Base-by-base conservation (phyloP, 2,113 vertebrate genomes). In the Tachysurus vachellii region DNA sequence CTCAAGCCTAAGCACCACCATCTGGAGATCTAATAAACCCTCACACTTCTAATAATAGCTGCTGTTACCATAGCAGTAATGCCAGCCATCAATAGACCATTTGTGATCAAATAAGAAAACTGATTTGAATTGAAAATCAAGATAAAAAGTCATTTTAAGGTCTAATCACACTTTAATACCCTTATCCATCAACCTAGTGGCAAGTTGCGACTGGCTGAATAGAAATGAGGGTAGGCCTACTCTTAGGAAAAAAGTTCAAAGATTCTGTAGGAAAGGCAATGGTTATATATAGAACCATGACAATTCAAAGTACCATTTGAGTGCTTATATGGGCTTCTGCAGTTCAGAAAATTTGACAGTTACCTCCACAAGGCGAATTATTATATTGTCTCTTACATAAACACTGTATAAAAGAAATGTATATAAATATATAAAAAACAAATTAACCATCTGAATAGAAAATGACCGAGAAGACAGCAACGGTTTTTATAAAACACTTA, bases 111-210 rank as follows among this genome's bases (percentile, higher is more conserved):
- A 76, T 50, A 76, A 50, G 42, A 50, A 50, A 76, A n/a, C 73
- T 76, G 11, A 76, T 50, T 76, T 76, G 14, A 47, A 76, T 76
- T 26, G 23, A 76, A 76, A 76, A 76, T 71, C 31, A 71, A 71
- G 31, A 71, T 71, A 71, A 66, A 66, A 71, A 71, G 44, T 76
- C 3, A 76, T 10, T 76, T 26, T 14, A 76, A 50, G 21, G 10
- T 50, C 23, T 47, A 75, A 75, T 75, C 21, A 75, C 71, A 23
- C 68, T 19, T 75, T 75, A 47, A 75, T 75, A 23, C 21, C 71
- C 44, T 75, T 47, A 44, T 44, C 71, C 71, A 75, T 23, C 71
- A 75, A 44, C 47, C 36, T 75, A 10, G 19, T n/a, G 10, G 36
- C 42, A 75, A 75, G 42, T 26, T 47, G 42, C 17, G 23, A 44